phyloP scores from a whole-genome alignment of 2,888 invertebrate genomes.

The Apamea epomidion region DNA sequence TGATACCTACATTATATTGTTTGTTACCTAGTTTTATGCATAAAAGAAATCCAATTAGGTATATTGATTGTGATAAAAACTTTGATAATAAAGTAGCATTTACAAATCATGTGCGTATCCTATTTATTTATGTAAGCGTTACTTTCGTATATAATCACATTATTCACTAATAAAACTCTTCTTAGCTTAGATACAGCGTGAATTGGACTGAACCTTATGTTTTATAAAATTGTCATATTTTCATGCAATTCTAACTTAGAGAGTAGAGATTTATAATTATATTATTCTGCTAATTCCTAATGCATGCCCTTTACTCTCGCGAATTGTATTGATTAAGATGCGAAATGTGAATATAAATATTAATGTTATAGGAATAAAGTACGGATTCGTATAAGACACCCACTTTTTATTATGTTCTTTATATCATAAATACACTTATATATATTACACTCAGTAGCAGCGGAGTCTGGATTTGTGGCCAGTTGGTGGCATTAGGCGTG shows the following conservation, averaged over 20 bases:
- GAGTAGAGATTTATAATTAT: background rate
- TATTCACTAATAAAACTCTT: background rate
- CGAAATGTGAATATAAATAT: background rate
- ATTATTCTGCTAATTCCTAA: background rate
- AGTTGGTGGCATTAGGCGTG: no score
- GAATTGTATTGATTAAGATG: background rate
- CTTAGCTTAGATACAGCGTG: background rate
- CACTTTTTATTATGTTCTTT: background rate
- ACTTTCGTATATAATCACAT: background rate
- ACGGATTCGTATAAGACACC: background rate
- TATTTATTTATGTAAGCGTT: background rate
- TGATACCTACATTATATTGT: conserved; percentile 12
- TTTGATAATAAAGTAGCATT: conserved; percentile 28
- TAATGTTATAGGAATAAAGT: background rate
- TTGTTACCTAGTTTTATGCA: conserved; percentile 31
- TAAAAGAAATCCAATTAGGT: background rate
- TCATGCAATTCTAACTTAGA: background rate
- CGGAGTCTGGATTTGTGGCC: no score
- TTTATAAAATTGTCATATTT: background rate
- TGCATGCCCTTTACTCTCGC: no score
- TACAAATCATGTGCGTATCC: background rate
- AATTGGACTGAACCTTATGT: conserved; percentile 1
- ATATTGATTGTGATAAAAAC: conserved; percentile 15
- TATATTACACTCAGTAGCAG: no score
- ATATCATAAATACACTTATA: background rate